Evolutionary conservation across 1,140 invertebrate genomes (phyloP).

Genomic region (Propsilocerus akamusi): DNA sequence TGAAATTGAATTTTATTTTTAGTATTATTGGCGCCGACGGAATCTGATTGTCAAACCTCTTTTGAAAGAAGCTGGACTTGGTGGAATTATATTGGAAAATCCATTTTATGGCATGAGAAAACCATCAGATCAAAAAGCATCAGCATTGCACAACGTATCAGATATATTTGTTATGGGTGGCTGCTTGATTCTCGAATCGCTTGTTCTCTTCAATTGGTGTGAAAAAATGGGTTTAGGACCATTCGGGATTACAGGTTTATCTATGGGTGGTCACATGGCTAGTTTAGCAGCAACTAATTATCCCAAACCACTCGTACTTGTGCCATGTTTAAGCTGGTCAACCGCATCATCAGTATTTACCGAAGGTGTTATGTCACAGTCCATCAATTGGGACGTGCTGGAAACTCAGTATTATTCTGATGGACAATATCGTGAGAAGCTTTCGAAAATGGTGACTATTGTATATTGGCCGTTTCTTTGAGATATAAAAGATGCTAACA

Average conservation of each 20-base stretch:
- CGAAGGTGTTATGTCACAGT: constrained; percentile 85
- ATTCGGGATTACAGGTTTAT: constrained; percentile 85
- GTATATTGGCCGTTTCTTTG: constrained; percentile 52
- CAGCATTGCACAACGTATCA: constrained; percentile 83
- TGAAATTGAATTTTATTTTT: constrained; percentile 16
- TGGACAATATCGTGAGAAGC: constrained; percentile 56
- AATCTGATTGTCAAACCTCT: constrained; percentile 81
- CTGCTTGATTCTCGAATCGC: constrained; percentile 81
- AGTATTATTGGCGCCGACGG: constrained; percentile 85
- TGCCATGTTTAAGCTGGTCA: constrained; percentile 94
- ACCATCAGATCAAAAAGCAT: constrained; percentile 82
- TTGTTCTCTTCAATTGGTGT: constrained; percentile 87
- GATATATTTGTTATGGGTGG: constrained; percentile 99
- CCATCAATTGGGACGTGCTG: constrained; percentile 84
- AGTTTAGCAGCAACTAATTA: constrained; percentile 87
- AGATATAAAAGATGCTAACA: constrained; percentile 16
- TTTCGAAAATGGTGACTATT: constrained; percentile 61
- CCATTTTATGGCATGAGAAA: constrained; percentile 91
- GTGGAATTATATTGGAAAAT: constrained; percentile 90
- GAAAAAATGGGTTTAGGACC: constrained; percentile 74
- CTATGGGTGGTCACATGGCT: constrained; percentile 99
- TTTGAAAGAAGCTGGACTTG: constrained; percentile 76
- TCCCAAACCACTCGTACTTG: constrained; percentile 77
- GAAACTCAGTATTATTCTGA: constrained; percentile 80
- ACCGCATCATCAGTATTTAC: constrained; percentile 93